Base-by-base conservation (phyloP, 1,140 invertebrate species). In the Hylyphantes graminicola region DNA sequence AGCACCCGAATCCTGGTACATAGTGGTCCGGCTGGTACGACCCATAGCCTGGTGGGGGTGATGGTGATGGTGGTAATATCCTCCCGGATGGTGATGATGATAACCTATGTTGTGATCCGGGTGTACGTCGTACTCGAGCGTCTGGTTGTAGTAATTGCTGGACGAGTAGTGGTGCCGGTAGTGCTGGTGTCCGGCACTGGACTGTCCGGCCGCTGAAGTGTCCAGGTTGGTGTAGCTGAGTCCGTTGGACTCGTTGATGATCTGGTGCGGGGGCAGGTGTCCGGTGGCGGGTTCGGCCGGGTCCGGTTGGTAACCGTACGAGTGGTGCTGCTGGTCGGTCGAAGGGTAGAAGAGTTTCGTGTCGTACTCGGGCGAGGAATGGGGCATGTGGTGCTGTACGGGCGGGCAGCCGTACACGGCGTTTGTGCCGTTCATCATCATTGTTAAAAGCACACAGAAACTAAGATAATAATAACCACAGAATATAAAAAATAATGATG, bases 201-300 rank as follows among this genome's bases (percentile, higher is more conserved):
- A 35, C 11, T 57, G 78, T 15, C 61, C 19, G 53, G 63, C 63
- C 12, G 17, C 63, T 19, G 17, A 73, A 68, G 57, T 76, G 73
- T 97, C 96, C 87, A 97, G 89, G 89, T 97, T 97, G 0, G 96
- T 97, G 89, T 97, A 97, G 88, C 95, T 96, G 63, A 96, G 90
- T 0, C 95, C 95, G 79, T 95, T 95, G 86, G 95, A 94, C 0
- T 94, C 94, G 87, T 96, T 96, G 19, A 96, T 95, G 11, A 92
- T 90, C 68, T 83, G 85, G 35, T 35, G 35, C 7, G 75, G 73
- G 3, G 83, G 78, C 51, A 83, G 48, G n/a, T 84, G 63, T 21
- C 61, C 17, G 57, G 54, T 35, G 11, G 80, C 70, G 54, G 87
- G 65, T n/a, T 78, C 85, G 19, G 75, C 19, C 15, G 63, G 53